Conservation (phyloP, 2,888 invertebrate genomes). For the Dynastes tityus region DNA sequence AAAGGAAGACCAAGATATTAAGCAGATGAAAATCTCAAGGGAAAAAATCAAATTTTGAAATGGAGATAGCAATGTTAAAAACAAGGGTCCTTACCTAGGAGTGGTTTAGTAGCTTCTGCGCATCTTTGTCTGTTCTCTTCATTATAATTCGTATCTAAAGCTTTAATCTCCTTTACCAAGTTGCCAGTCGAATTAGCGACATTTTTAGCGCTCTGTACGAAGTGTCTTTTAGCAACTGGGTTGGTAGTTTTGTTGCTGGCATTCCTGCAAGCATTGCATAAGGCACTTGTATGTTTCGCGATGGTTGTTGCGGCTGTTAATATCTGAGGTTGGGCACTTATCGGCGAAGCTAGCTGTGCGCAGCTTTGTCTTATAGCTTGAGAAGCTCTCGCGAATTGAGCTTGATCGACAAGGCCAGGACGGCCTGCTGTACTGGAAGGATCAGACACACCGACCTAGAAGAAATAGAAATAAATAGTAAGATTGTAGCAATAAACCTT, state of each 20-base stretch:
- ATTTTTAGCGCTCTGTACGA: constrained; percentile 97
- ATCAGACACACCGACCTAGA: constrained; percentile 90
- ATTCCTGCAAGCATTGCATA: constrained; percentile 95
- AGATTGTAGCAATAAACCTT: background rate
- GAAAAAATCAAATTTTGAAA: no score
- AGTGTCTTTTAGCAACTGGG: constrained; percentile 94
- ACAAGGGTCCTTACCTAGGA: constrained; percentile 68
- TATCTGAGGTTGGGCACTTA: constrained; percentile 87
- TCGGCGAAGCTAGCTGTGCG: constrained; percentile 80
- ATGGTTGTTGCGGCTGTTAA: constrained; percentile 93
- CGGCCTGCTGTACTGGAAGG: constrained; percentile 90
- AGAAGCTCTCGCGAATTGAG: constrained; percentile 89
- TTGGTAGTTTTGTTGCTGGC: constrained; percentile 93
- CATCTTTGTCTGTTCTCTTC: constrained; percentile 83
- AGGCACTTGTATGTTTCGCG: constrained; percentile 95
- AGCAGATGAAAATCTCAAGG: no score
- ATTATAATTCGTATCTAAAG: constrained; percentile 87
- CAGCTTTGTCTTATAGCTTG: constrained; percentile 94
- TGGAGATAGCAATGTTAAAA: no score
- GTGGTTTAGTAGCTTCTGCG: constrained; percentile 85
- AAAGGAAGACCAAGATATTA: no score
- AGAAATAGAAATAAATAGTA: constrained; percentile 43
- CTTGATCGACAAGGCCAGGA: constrained; percentile 91
- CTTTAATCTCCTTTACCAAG: constrained; percentile 96
- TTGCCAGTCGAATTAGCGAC: constrained; percentile 96